A percentile compares a stretch with the other conserved stretches of the same genome.
phyloP scores from a whole-genome alignment of 2,888 invertebrate species.

The Calameuta filiformis region DNA sequence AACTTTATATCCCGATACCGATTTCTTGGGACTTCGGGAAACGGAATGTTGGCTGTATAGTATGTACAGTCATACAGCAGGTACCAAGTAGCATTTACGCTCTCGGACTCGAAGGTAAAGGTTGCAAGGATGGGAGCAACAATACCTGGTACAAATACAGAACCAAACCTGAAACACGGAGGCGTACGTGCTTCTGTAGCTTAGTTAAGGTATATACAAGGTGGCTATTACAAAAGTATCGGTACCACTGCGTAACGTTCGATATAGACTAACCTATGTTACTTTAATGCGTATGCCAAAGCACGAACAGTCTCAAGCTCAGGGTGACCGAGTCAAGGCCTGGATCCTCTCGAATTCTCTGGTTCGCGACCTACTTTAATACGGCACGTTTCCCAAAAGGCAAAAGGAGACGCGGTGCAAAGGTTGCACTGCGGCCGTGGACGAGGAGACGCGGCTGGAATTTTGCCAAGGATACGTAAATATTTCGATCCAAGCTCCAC shows the following conservation, averaged over 20 bases:
- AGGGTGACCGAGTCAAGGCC: conserved; percentile 54
- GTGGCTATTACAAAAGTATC: background rate
- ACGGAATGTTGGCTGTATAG: background rate
- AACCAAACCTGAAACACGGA: background rate
- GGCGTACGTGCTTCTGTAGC: background rate
- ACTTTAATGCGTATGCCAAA: background rate
- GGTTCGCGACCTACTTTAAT: conserved; percentile 1
- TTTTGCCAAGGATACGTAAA: background rate
- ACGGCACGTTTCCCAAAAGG: background rate
- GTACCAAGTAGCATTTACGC: background rate
- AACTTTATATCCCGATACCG: background rate
- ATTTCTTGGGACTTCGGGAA: background rate
- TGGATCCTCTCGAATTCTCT: background rate
- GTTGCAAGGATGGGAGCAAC: background rate
- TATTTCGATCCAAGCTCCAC: background rate
- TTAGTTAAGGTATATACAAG: background rate
- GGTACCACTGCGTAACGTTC: background rate
- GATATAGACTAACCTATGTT: background rate
- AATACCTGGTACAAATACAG: background rate
- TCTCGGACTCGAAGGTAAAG: background rate
- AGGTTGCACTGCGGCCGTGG: background rate
- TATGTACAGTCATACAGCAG: background rate
- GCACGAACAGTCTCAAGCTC: conserved; percentile 28
- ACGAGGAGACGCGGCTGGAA: conserved; percentile 1
- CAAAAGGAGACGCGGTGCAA: background rate